Percentiles rank a stretch among this genome's conserved stretches.
Evolutionary conservation across 2,888 invertebrate genomes (phyloP).

Genomic region (Raillietiella orientalis): DNA sequence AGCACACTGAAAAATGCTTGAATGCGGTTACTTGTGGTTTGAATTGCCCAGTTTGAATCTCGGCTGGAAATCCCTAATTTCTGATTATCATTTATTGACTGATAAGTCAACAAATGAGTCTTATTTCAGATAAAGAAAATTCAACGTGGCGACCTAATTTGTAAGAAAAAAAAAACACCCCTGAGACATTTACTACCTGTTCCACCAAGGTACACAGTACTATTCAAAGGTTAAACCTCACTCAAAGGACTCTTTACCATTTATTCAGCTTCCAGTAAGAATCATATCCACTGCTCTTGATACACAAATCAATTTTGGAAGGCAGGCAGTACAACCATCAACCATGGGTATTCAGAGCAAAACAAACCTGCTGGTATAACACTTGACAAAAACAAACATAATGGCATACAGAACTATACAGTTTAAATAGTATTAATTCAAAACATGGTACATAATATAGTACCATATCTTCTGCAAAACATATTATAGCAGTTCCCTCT

Average conservation of each 20-base stretch:
- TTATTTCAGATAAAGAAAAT: no score
- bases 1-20: no score
- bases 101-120: no score
- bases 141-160: no score
- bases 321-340: conserved; percentile 45
- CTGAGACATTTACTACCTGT: no score
- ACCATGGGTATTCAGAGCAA: conserved; percentile 38
- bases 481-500: conserved; percentile 54
- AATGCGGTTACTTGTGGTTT: no score
- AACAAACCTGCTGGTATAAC: conserved; percentile 5
- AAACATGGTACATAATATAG: neutral
- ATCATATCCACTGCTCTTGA: conserved; percentile 59
- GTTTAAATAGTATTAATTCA: neutral
- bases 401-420: neutral
- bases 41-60: no score
- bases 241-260: conserved; percentile 39
- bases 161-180: no score
- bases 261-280: conserved; percentile 48
- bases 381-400: neutral
- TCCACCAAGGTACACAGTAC: conserved; percentile 47
- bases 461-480: conserved; percentile 54
- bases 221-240: conserved; percentile 48
- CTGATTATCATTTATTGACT: no score
- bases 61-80: no score
- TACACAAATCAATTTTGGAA: conserved; percentile 49